These are phyloP conservation scores for Rhabdomys dilectus DNA, from an alignment of 2,113 vertebrate genomes.

Conservation along the genomic window DNA sequence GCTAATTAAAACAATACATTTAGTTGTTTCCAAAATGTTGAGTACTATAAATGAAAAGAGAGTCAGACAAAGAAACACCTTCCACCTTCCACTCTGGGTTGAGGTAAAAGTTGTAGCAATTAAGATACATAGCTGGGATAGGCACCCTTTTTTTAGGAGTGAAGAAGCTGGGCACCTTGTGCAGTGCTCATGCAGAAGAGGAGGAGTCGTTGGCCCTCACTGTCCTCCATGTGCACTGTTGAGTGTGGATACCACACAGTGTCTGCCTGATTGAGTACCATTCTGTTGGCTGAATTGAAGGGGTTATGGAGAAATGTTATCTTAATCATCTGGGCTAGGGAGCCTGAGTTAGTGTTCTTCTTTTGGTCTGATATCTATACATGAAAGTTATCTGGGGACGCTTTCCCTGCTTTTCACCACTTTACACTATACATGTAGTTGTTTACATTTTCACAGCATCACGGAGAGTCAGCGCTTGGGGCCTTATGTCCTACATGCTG, in stretches of 20 bases:
- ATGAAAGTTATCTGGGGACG: not conserved
- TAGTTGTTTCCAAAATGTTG: constrained; percentile 5
- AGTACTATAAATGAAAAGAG: constrained; percentile 10
- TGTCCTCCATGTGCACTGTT: not conserved
- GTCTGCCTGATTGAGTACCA: not conserved
- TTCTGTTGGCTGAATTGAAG: not conserved
- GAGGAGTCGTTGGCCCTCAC: not conserved
- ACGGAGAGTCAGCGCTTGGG: not conserved
- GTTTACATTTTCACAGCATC: not conserved
- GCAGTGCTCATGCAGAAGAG: not conserved
- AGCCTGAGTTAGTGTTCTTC: not conserved
- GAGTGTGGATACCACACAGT: not conserved
- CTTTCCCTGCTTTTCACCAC: not conserved
- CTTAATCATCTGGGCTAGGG: not conserved
- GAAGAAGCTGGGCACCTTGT: not conserved
- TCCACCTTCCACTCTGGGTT: too few relatives aligned
- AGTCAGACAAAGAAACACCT: not conserved
- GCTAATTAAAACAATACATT: not conserved
- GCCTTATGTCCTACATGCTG: not conserved
- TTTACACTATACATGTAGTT: too few relatives aligned
- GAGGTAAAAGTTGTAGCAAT: not conserved
- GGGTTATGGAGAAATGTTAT: not conserved
- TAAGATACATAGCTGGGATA: not conserved
- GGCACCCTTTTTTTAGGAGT: not conserved
- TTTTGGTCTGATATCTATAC: not conserved